These are phyloP conservation scores for Helogale parvula DNA, from an alignment of 2,113 vertebrate species.

Conservation along the genomic window DNA sequence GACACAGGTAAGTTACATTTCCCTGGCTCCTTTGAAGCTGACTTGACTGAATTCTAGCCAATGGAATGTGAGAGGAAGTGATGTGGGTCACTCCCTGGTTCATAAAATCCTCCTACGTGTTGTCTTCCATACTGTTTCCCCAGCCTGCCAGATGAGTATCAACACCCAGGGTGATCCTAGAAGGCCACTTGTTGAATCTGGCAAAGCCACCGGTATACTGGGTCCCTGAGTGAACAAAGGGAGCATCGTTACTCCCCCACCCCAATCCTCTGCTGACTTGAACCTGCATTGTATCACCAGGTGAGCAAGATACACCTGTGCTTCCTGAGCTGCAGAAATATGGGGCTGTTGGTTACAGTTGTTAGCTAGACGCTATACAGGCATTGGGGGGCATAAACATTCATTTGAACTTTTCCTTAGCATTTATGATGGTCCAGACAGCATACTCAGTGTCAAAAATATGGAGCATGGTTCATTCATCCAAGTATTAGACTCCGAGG, in stretches of 20 bases:
- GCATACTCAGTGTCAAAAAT: not conserved
- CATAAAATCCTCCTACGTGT: not conserved
- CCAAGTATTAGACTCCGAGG: not conserved
- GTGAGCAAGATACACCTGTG: not conserved
- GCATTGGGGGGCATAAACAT: too few relatives aligned
- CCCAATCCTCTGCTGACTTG: not conserved
- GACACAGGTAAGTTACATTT: not conserved
- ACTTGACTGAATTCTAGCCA: not conserved
- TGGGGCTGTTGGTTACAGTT: not conserved
- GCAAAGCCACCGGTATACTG: not conserved
- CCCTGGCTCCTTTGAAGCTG: not conserved
- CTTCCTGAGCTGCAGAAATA: not conserved
- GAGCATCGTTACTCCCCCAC: not conserved
- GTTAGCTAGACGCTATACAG: not conserved
- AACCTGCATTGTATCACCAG: not conserved
- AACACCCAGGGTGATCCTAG: not conserved
- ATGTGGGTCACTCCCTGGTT: not conserved
- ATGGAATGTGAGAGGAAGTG: not conserved
- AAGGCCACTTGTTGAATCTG: not conserved
- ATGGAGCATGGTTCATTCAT: not conserved
- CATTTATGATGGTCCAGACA: not conserved
- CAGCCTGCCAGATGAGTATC: not conserved
- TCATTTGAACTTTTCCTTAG: not conserved
- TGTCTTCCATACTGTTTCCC: too few relatives aligned
- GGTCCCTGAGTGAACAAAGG: not conserved